Base-by-base conservation (phyloP, 2,888 invertebrate species). In the Caenorhabditis sulstoni region DNA sequence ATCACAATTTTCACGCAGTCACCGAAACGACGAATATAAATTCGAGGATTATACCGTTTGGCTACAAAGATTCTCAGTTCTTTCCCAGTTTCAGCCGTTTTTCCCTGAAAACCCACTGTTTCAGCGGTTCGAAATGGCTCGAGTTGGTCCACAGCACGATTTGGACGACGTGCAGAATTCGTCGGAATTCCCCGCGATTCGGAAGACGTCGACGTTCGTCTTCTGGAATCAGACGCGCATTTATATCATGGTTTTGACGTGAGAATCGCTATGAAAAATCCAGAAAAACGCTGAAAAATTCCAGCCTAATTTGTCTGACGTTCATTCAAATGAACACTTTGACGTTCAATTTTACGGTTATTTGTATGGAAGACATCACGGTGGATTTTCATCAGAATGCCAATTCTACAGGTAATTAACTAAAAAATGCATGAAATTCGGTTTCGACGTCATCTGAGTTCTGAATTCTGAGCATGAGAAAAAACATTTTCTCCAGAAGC, bases 261-360 rank as follows among this genome's bases (percentile, higher is more conserved):
- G 29, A 47, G 71, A 4, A 44, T 58, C 7, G 29, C 4, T 3
- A 3, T 29, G 29, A 7, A 29, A 29, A 29, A 5, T 23, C 11
- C 23, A 37, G n/a, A 55, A 35, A 4, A 35, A 55, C 41, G 5
- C 1, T 22, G 12, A 20, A 18, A 18, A 16, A 8, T 50, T 74
- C 39, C 64, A 74, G 74, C 14, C 20, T 74, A 5, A 12, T 62
- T 3, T 78, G 78, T 23, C 44, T 81, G 16, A 79, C 75, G 8
- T 45, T 66, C 2, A 47, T 59, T 5, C 70, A 68, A 52, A 62
- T 59, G n/a, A 81, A 81, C 49, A 50, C 65, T 12, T 29, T 79
- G 52, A 64, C 71, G 7, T 70, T 75, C 23, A 77, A 74, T 41
- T 70, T 81, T 35, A 81, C 81, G 12, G 81, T 81, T 7, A 81